A percentile compares a stretch with the other conserved stretches of the same genome.
Conservation (phyloP, 2,113 vertebrate genomes). For the Genyomyrus donnyi region DNA sequence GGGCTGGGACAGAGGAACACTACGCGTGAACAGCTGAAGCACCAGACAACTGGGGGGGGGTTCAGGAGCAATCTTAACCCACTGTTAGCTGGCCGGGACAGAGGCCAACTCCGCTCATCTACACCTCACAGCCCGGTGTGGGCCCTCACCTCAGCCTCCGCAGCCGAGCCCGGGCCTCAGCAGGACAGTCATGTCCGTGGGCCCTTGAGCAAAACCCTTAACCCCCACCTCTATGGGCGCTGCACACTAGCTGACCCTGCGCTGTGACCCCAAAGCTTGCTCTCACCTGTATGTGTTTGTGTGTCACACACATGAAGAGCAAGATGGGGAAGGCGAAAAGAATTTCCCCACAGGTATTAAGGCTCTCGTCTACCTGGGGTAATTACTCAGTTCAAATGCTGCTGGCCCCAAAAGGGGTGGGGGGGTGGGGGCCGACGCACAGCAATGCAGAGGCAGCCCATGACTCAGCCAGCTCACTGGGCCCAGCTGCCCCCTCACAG, state of each 20-base stretch:
- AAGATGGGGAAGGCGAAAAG: no score
- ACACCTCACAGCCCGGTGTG: not conserved
- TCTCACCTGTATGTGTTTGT: not conserved
- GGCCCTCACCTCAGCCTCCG: not conserved
- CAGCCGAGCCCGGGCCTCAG: not conserved
- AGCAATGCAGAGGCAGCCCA: not conserved
- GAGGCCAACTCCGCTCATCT: not conserved
- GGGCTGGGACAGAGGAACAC: constrained; percentile 16
- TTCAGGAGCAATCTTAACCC: constrained; percentile 46
- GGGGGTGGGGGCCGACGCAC: not conserved
- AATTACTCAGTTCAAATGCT: not conserved
- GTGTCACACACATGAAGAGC: no score
- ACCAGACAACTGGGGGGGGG: constrained; percentile 50
- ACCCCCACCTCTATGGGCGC: not conserved
- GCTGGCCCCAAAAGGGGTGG: not conserved
- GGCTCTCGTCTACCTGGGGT: not conserved
- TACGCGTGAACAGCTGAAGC: constrained; percentile 57
- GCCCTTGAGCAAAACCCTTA: not conserved
- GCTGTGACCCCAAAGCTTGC: not conserved
- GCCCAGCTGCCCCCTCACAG: not conserved
- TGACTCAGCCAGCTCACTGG: not conserved
- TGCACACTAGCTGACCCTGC: not conserved
- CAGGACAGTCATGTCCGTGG: not conserved
- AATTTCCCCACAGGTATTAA: no score
- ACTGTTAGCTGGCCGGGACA: constrained; percentile 18